Percentiles rank a stretch among this genome's conserved stretches.
Conservation (phyloP, 2,888 invertebrate species). For the Mycalesis mineus region DNA sequence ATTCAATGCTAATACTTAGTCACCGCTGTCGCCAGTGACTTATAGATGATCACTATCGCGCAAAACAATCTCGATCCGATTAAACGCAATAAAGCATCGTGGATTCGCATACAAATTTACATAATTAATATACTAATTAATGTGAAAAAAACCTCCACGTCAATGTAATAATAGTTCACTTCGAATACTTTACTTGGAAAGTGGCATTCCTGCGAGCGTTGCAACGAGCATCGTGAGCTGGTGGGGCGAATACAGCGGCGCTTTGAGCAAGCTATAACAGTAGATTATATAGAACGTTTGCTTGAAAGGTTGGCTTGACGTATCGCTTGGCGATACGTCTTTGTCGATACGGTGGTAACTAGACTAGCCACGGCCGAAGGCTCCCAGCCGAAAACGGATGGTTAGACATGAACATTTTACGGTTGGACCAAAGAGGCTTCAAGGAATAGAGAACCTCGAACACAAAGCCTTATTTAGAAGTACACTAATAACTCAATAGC, state of each 20-base stretch:
- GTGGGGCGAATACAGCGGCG: neutral
- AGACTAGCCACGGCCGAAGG: too few species aligned
- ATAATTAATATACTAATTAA: constrained; percentile 75
- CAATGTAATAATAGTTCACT: constrained; percentile 53
- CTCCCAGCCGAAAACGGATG: too few species aligned
- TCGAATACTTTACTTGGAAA: constrained; percentile 41
- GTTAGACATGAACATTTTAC: too few species aligned
- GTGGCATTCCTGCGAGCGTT: constrained; percentile 37
- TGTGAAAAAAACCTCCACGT: constrained; percentile 35
- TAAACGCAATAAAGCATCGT: constrained; percentile 67
- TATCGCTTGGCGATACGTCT: too few species aligned
- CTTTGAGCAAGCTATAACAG: neutral
- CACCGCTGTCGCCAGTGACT: constrained; percentile 32
- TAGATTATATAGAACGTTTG: too few species aligned
- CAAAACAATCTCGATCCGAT: constrained; percentile 58
- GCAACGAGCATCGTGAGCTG: neutral
- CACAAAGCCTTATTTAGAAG: neutral
- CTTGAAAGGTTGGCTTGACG: too few species aligned
- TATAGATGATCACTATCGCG: constrained; percentile 22
- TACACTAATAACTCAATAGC: neutral
- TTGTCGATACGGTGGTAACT: too few species aligned
- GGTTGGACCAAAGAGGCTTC: too few species aligned
- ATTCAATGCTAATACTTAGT: neutral
- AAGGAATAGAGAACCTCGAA: too few species aligned
- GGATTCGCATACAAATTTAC: constrained; percentile 71